Conservation (phyloP, 2,797 vertebrate species). For the Tapirus indicus region DNA sequence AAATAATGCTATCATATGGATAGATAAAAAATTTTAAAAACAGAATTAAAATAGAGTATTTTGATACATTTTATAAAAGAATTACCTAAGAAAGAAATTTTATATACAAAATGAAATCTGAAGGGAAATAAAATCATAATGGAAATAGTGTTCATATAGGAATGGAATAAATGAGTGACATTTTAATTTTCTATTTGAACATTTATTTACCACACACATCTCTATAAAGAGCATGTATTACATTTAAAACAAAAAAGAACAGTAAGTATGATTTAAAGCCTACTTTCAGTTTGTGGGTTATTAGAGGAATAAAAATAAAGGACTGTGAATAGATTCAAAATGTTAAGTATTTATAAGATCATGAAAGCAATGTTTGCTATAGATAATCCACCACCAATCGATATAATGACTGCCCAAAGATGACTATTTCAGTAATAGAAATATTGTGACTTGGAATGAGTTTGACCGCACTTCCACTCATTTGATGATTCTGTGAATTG, state of each 20-base stretch:
- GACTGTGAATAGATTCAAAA: neutral
- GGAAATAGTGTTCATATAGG: neutral
- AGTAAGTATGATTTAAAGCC: neutral
- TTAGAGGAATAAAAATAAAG: neutral
- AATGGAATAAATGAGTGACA: neutral
- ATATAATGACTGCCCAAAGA: neutral
- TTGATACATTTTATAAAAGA: neutral
- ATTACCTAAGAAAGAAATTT: neutral
- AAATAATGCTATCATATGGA: neutral
- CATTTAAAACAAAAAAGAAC: slow-evolving; percentile 9
- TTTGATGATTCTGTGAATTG: neutral
- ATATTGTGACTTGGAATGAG: neutral
- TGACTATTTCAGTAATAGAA: neutral
- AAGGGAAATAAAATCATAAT: neutral
- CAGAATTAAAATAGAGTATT: neutral
- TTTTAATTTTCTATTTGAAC: slow-evolving; percentile 42
- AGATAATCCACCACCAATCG: neutral
- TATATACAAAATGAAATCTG: neutral
- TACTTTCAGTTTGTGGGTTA: neutral
- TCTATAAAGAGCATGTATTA: neutral
- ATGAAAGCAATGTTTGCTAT: neutral
- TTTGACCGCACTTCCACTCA: neutral
- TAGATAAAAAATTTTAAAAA: neutral
- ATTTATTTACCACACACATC: neutral
- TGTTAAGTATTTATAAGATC: neutral